Conservation (phyloP, 2,797 vertebrate species). For the Argyrosomus regius region DNA sequence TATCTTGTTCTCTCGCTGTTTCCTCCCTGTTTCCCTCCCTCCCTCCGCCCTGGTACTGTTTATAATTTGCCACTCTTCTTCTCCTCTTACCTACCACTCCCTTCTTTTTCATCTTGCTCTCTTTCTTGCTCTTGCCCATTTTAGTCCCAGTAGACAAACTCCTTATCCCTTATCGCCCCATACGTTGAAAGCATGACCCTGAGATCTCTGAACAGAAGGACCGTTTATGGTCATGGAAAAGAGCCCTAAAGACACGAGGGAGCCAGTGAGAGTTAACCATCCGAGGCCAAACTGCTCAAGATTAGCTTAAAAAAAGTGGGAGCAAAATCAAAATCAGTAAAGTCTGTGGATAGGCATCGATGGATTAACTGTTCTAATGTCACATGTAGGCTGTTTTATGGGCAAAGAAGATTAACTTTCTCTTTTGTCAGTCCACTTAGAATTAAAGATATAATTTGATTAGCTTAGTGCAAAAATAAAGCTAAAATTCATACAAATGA, state of each 20-base stretch:
- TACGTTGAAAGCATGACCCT: constrained; percentile 68
- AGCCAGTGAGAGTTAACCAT: constrained; percentile 46
- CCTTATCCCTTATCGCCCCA: constrained; percentile 60
- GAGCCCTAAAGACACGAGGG: constrained; percentile 47
- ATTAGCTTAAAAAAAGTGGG: constrained; percentile 26
- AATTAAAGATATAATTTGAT: not conserved
- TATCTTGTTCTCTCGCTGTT: constrained; percentile 66
- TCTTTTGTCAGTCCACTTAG: not conserved
- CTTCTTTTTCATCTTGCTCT: constrained; percentile 39
- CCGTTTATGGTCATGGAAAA: constrained; percentile 75
- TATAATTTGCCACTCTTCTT: constrained; percentile 56
- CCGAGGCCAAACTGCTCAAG: constrained; percentile 43
- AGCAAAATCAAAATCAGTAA: not conserved
- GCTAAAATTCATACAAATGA: not conserved
- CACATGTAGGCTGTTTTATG: not conserved
- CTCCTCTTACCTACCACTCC: constrained; percentile 48
- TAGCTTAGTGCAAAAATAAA: not conserved
- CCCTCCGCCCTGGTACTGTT: constrained; percentile 44
- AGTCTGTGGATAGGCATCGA: not conserved
- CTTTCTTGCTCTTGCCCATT: constrained; percentile 16
- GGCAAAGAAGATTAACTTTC: not conserved
- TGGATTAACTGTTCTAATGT: constrained; percentile 11
- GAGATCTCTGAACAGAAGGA: constrained; percentile 48
- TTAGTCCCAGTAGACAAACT: constrained; percentile 52
- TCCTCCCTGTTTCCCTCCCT: constrained; percentile 57